Conservation (phyloP, 2,113 vertebrate genomes). For the Sinocyclocheilus rhinocerous region DNA sequence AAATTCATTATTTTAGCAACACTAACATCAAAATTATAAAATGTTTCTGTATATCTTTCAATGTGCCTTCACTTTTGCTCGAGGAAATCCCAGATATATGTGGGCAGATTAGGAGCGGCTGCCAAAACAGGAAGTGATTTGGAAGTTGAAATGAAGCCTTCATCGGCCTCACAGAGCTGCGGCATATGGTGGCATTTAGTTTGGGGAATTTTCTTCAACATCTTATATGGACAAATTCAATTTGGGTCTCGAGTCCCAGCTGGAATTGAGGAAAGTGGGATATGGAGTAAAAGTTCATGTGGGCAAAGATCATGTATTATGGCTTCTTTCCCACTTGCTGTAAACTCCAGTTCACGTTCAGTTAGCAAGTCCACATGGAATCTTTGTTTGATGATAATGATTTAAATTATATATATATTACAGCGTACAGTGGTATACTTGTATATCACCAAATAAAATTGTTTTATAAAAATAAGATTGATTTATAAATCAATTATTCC, state of each 20-base stretch:
- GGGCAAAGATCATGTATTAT: constrained; percentile 65
- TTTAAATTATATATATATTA: too few species aligned
- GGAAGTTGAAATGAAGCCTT: constrained; percentile 77
- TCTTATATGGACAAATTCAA: constrained; percentile 84
- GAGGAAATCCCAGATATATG: not conserved
- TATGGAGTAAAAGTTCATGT: constrained; percentile 74
- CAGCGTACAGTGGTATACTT: too few species aligned
- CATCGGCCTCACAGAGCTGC: constrained; percentile 73
- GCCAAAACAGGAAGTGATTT: constrained; percentile 77
- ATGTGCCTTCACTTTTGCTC: not conserved
- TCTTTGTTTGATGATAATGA: too few species aligned
- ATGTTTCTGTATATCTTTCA: not conserved
- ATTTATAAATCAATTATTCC: too few species aligned
- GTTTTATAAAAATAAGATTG: too few species aligned
- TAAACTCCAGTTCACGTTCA: not conserved
- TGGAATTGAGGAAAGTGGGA: constrained; percentile 76
- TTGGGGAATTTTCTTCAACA: constrained; percentile 84
- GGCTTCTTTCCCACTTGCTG: constrained; percentile 1
- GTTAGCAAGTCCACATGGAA: not conserved
- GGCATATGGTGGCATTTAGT: constrained; percentile 84
- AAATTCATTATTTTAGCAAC: not conserved
- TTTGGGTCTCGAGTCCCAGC: constrained; percentile 80
- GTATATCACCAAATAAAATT: too few species aligned
- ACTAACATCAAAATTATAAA: not conserved
- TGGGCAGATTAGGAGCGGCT: constrained; percentile 58